A percentile compares a stretch with the other conserved stretches of the same genome.
phyloP scores from a whole-genome alignment of 2,888 invertebrate genomes.

The Himalopsyche tibetana region DNA sequence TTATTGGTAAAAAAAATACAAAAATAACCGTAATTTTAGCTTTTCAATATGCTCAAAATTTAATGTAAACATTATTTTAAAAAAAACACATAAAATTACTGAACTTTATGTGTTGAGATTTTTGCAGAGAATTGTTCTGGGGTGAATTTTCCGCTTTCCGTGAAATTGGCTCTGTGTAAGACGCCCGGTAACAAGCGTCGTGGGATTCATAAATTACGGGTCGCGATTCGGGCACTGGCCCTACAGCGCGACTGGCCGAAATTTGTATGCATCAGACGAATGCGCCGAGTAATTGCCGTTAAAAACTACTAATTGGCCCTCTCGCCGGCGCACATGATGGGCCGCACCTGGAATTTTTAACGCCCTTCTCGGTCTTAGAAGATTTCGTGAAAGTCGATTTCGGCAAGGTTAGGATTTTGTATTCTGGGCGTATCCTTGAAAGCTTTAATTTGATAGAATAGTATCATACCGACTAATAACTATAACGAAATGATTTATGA shows the following conservation, averaged over 20 bases:
- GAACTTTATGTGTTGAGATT: too few relatives aligned
- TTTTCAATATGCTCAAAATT: too few relatives aligned
- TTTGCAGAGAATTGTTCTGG: neutral
- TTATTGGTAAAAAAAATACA: too few relatives aligned
- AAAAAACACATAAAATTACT: too few relatives aligned
- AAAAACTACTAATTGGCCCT: slow-evolving; percentile 65
- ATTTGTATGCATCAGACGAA: slow-evolving; percentile 64
- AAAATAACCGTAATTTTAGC: too few relatives aligned
- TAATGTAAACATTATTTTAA: too few relatives aligned
- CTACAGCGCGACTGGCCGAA: slow-evolving; percentile 44
- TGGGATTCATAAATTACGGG: slow-evolving; percentile 64
- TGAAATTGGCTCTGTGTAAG: slow-evolving; percentile 22
- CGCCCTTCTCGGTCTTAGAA: neutral
- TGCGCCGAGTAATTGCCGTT: slow-evolving; percentile 64
- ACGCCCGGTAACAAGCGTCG: slow-evolving; percentile 62
- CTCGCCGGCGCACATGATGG: slow-evolving; percentile 52
- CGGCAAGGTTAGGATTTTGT: neutral
- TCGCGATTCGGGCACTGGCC: slow-evolving; percentile 46
- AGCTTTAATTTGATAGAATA: too few relatives aligned
- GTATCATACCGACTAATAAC: too few relatives aligned
- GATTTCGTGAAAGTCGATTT: neutral
- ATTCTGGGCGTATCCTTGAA: neutral
- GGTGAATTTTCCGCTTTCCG: neutral
- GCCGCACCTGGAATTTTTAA: slow-evolving; percentile 44
- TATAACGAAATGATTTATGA: too few relatives aligned